phyloP scores from a whole-genome alignment of 2,113 vertebrate species.

The Anseranas semipalmata region DNA sequence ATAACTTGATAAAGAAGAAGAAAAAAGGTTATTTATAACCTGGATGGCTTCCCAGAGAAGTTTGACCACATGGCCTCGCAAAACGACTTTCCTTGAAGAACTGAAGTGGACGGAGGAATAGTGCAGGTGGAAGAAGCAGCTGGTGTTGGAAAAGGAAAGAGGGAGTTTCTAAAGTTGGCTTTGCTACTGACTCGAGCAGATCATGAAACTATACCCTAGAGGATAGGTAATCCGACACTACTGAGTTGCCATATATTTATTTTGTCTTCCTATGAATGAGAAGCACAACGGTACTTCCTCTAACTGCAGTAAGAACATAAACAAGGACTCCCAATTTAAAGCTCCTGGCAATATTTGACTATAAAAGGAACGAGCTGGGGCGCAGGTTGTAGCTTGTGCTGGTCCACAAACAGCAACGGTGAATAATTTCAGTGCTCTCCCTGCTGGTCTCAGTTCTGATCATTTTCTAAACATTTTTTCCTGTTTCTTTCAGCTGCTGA shows the following conservation, averaged over 20 bases:
- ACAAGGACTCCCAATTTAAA: background rate
- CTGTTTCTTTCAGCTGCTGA: background rate
- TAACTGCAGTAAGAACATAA: background rate
- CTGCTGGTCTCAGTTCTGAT: background rate
- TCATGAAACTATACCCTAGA: background rate
- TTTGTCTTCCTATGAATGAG: background rate
- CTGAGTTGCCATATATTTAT: background rate
- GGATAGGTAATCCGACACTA: background rate
- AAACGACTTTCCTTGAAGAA: background rate
- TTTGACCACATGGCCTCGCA: background rate
- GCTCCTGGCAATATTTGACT: background rate
- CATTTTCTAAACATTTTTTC: background rate
- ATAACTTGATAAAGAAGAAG: background rate
- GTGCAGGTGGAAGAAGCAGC: background rate
- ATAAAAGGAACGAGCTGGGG: background rate
- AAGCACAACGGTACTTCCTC: background rate
- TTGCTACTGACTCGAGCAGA: background rate
- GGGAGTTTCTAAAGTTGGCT: background rate
- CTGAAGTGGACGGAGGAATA: background rate
- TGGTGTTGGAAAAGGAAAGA: background rate
- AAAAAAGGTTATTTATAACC: background rate
- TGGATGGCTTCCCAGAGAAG: background rate
- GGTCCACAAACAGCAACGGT: background rate
- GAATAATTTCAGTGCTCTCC: background rate
- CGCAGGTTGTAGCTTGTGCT: background rate